Conservation (phyloP, 2,113 vertebrate genomes). For the Anthoscopus minutus region DNA sequence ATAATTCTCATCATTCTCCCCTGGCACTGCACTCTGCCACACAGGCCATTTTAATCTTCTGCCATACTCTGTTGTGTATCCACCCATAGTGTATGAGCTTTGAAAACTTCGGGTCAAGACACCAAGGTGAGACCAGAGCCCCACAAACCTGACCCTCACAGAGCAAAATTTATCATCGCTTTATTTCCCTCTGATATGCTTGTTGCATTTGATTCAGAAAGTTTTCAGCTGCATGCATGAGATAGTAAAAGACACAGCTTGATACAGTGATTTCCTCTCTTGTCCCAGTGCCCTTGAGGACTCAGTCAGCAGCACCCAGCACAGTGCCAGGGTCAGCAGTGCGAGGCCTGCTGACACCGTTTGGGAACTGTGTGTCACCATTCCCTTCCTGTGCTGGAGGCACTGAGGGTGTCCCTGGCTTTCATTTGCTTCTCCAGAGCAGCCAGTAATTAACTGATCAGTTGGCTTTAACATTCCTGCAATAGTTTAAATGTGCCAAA, state of each 20-base stretch:
- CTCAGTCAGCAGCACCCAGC: neutral
- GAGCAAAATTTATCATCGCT: neutral
- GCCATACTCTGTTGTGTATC: neutral
- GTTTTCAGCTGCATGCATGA: neutral
- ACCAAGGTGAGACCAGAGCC: neutral
- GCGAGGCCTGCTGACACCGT: accelerated
- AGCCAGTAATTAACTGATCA: slow-evolving; percentile 2
- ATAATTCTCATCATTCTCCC: neutral
- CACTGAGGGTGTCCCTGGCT: neutral
- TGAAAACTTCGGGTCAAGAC: neutral
- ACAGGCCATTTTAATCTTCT: accelerated
- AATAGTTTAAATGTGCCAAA: neutral
- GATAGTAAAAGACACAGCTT: neutral
- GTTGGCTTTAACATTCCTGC: neutral
- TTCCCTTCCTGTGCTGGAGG: neutral
- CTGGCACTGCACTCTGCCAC: accelerated
- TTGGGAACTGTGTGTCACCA: neutral
- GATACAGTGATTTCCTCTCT: neutral
- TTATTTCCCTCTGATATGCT: neutral
- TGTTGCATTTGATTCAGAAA: accelerated
- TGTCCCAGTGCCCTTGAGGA: neutral
- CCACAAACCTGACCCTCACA: neutral
- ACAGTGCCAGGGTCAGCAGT: neutral
- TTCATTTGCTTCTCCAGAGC: neutral
- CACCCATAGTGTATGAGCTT: neutral